These are phyloP conservation scores for Callipepla squamata DNA, from an alignment of 2,113 vertebrate species.

Conservation along the genomic window DNA sequence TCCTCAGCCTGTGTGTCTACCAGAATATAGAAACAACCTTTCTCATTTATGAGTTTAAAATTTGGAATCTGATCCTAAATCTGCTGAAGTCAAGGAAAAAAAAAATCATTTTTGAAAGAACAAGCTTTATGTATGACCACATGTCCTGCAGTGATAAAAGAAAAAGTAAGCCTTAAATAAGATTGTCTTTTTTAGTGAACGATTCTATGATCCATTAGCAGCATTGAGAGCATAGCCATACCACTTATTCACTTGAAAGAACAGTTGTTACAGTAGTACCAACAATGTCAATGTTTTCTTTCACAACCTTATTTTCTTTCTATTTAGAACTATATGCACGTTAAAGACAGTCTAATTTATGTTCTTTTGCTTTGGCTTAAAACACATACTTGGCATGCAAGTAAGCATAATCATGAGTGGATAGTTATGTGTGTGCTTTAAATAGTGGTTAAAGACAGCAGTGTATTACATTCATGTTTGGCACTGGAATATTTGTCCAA, in stretches of 20 bases:
- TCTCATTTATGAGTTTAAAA: neutral
- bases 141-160: neutral
- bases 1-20: neutral
- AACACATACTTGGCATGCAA: neutral
- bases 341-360: neutral
- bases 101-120: neutral
- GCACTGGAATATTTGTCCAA: neutral
- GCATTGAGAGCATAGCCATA: neutral
- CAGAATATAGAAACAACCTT: neutral
- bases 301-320: neutral
- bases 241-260: neutral
- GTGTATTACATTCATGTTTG: neutral
- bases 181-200: no score
- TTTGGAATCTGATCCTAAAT: neutral
- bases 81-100: neutral
- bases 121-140: neutral
- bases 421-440: neutral
- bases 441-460: neutral
- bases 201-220: neutral
- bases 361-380: neutral
- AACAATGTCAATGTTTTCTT: neutral
- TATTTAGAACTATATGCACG: neutral
- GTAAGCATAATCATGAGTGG: neutral
- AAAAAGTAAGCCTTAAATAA: neutral
- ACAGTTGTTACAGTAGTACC: neutral